phyloP scores from a whole-genome alignment of 2,797 vertebrate species.

The Oophaga sylvatica region DNA sequence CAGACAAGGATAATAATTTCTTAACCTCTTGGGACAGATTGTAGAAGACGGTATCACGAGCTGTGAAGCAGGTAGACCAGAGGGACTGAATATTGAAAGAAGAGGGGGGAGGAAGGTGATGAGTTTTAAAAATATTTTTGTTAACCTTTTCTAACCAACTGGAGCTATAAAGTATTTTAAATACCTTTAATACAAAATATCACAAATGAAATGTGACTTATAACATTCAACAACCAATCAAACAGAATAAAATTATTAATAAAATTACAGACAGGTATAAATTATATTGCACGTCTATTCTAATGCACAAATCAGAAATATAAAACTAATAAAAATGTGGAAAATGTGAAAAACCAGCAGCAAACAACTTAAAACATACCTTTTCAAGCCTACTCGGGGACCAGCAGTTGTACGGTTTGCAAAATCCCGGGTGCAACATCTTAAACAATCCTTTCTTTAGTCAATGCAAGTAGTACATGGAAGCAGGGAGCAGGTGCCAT shows the following conservation, averaged over 20 bases:
- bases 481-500: too few species aligned
- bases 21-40: constrained; percentile 98
- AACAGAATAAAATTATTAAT: neutral
- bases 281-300: neutral
- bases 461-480: too few species aligned
- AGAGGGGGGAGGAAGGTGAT: neutral
- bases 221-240: neutral
- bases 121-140: constrained; percentile 29
- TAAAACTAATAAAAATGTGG: too few species aligned
- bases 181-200: too few species aligned
- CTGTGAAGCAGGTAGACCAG: constrained; percentile 96
- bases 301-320: neutral
- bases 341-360: too few species aligned
- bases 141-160: constrained; percentile 27
- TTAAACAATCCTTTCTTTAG: too few species aligned
- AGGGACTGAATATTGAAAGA: constrained; percentile 99
- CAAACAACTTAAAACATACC: too few species aligned
- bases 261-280: neutral
- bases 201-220: neutral
- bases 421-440: too few species aligned
- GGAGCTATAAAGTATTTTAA: neutral
- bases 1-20: constrained; percentile 99
- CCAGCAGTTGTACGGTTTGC: too few species aligned
- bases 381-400: too few species aligned
- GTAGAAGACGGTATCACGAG: constrained; percentile 98